Evolutionary conservation across 2,888 invertebrate genomes (phyloP), one percentile per base, ranked within the genome.

Genomic region (Chydorus sphaericus): DNA sequence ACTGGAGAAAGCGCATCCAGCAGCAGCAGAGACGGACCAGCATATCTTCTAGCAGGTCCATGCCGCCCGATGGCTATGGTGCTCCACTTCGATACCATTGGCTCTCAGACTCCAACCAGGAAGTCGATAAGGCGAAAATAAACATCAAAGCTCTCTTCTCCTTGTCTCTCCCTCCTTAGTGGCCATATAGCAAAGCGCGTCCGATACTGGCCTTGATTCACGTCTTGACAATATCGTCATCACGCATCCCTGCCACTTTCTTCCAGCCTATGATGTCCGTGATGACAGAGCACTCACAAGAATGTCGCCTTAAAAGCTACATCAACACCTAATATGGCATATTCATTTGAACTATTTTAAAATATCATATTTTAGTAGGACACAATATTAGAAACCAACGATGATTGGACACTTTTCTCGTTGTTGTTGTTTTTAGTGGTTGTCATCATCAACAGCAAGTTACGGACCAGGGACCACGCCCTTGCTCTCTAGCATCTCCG

Each of bases 51-150:
- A n/a, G n/a, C 44, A 44, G 44, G 39, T 10, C 14, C 14, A n/a
- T 18, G 16, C 7, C 29, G 50, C 31, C 52, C 52, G 23, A 52
- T 33, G 52, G 52, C 52, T 31, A 20, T 16, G 23, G 52, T 55
- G 55, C 55, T 55, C 55, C 39, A 55, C 55, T 55, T 55, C 48
- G 33, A 28, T 39, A 48, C 48, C 49, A 48, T 55, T 55, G 55
- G 55, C 23, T 55, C 33, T 48, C 31, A 29, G 48, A 33, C 53
- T 36, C 26, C 53, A 55, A 55, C 55, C 55, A 55, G 55, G 55
- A 55, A 55, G 55, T 55, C 48, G 31, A 52, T 44, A 44, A 44
- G 44, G 28, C 23, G 26, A 26, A 44, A n/a, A 18, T n/a, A n/a
- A n/a, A n/a, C n/a, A n/a, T n/a, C n/a, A n/a, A n/a, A n/a, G n/a